Conservation (phyloP, 2,888 invertebrate species). For the Tiliacea aurago region DNA sequence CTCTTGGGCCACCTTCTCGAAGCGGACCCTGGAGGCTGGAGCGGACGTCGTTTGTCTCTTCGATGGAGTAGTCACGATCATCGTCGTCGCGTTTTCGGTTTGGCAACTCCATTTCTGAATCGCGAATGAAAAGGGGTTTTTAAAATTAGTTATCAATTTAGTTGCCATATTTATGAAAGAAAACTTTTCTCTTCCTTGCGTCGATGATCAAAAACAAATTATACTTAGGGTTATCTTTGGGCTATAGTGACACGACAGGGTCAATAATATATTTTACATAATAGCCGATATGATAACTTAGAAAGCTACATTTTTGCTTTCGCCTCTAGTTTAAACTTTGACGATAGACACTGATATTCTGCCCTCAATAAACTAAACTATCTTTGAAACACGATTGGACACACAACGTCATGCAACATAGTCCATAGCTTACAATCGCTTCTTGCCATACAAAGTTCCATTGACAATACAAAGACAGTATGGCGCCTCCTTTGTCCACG, state of each 20-base stretch:
- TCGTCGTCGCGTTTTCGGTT: slow-evolving; percentile 89
- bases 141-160: too few relatives aligned
- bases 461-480: slow-evolving; percentile 36
- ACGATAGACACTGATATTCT: slow-evolving; percentile 11
- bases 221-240: not conserved
- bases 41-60: slow-evolving; percentile 90
- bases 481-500: slow-evolving; percentile 30
- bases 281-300: too few relatives aligned
- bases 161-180: not conserved
- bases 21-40: slow-evolving; percentile 92
- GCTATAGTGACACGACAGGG: not conserved
- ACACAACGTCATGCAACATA: slow-evolving; percentile 2
- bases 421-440: slow-evolving; percentile 7
- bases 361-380: slow-evolving; percentile 20
- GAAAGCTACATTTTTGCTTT: not conserved
- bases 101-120: slow-evolving; percentile 91
- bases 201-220: not conserved
- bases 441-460: slow-evolving; percentile 37
- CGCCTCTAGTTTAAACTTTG: not conserved
- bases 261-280: not conserved
- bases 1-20: slow-evolving; percentile 90
- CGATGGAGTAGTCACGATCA: slow-evolving; percentile 79
- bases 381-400: not conserved
- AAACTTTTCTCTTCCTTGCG: not conserved
- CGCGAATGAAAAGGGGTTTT: not conserved